Evolutionary conservation across 2,888 invertebrate genomes (phyloP).

Genomic region (Drosophila setosimentum): DNA sequence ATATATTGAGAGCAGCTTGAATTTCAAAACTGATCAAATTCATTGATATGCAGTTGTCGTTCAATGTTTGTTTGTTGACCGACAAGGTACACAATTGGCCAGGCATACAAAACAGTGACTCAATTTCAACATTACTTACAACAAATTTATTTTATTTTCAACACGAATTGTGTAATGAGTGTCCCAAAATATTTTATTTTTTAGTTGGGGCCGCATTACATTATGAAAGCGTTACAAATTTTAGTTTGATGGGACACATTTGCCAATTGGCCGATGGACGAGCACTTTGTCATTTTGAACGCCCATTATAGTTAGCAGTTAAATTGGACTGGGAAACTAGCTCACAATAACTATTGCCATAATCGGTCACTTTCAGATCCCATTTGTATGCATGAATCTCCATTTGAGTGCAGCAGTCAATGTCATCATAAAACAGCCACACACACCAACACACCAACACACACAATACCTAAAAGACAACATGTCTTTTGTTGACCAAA

Average conservation of each 20-base stretch:
- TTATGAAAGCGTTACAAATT: constrained; percentile 75
- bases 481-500: constrained; percentile 23
- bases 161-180: constrained; percentile 53
- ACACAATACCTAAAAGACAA: neutral
- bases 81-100: constrained; percentile 39
- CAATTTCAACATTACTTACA: constrained; percentile 60
- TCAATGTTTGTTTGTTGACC: constrained; percentile 69
- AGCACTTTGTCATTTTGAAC: constrained; percentile 26
- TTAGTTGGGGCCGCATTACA: constrained; percentile 46
- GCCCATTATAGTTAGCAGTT: constrained; percentile 35
- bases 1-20: constrained; percentile 10
- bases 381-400: constrained; percentile 49
- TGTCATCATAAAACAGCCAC: constrained; percentile 28
- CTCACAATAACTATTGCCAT: constrained; percentile 23
- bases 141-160: constrained; percentile 10
- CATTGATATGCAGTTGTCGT: constrained; percentile 69
- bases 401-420: constrained; percentile 43
- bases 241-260: constrained; percentile 32
- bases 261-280: constrained; percentile 32
- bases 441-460: no score
- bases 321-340: constrained; percentile 38
- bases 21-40: constrained; percentile 24
- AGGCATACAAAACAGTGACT: constrained; percentile 54
- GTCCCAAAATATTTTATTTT: constrained; percentile 11
- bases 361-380: constrained; percentile 37